Evolutionary conservation across 2,797 vertebrate species (phyloP), one percentile per base, ranked within the genome.

Genomic region (Platalea minor): DNA sequence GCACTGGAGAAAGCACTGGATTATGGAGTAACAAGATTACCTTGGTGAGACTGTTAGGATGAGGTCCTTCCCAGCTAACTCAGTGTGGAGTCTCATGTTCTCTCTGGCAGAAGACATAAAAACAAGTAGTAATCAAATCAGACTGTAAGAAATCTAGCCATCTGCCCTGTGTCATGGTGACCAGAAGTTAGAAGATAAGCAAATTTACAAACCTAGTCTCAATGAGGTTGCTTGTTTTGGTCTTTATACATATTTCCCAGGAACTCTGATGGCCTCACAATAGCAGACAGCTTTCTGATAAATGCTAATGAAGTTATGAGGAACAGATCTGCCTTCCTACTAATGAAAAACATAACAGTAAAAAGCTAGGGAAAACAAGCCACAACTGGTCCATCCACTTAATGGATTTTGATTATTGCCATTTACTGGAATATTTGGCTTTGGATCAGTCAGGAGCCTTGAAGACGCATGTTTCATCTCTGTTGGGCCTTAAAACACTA

Each of bases 81-180:
- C 79, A 19, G 35, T 81, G 85, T 45, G 59, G 85, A 63, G 76
- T 79, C 85, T 95, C 88, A 94, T 25, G 45, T 91, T 39, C 35
- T 75, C 25, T 45, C 33, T 77, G 69, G 78, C 26, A 90, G 86
- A 93, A 78, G 76, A 89, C 84, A 83, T 78, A 88, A 93, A 96
- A 91, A n/a, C 64, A 95, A 94, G 53, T 54, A 81, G 63, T 96
- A 97, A 98, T 98, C 85, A 93, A 97, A 97, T 97, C 83, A 97
- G 60, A 89, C 86, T 51, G 39, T 89, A 95, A 73, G 73, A 93
- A 91, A 67, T 78, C 84, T 85, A 96, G 95, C 96, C 96, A 97
- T 97, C 97, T 97, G 97, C 82, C 91, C 84, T 89, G 56, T 89
- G 90, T 96, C 95, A 84, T 74, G 68, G 88, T 69, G 79, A 91